Base-by-base conservation (phyloP, 35 echinoderm and acorn worm genomes). In the Holothuria glaberrima region DNA sequence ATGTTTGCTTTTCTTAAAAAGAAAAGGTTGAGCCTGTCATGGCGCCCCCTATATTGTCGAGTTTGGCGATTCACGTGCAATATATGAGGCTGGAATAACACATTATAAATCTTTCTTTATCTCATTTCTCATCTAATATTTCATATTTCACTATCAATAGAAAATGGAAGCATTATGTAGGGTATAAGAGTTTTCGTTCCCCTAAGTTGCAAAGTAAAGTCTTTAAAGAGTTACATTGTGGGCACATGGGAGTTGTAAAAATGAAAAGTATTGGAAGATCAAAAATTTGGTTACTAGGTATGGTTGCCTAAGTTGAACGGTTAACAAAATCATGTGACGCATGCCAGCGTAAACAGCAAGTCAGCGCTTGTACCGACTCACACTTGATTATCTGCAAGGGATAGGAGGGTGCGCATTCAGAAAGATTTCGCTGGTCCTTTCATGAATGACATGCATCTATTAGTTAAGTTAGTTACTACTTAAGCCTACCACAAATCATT, bases 201-300 rank as follows among this genome's bases (percentile, higher is more conserved):
- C 12, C 48, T 6, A 59, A 48, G 5, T 86, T 89, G 9, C 62
- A 74, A 78, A 52, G 63, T 89, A 26, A 64, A 58, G 3, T 92
- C 41, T 69, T 95, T 0, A 70, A 86, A 30, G 94, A 95, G 76
- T 30, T 95, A 33, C 94, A 95, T 65, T 35, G 81, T 22, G 75
- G 86, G 48, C 94, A 95, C 56, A 31, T 41, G 5, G 79, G 94
- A 30, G 79, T 95, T 9, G 29, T 62, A 19, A 90, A 41, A 71
- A 92, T 92, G 94, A 95, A 95, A 63, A 61, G 85, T 36, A n/a
- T 95, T 1, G 91, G 85, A 24, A 59, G 75, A 1, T 75, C 74
- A 41, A 89, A 86, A 6, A 54, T 95, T 32, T 95, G 72, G 94
- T 95, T 34, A 9, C 86, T 90, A 20, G 82, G 59, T 27, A 29